These are phyloP conservation scores for Mustela lutreola DNA, from an alignment of 2,113 vertebrate genomes.

Conservation along the genomic window DNA sequence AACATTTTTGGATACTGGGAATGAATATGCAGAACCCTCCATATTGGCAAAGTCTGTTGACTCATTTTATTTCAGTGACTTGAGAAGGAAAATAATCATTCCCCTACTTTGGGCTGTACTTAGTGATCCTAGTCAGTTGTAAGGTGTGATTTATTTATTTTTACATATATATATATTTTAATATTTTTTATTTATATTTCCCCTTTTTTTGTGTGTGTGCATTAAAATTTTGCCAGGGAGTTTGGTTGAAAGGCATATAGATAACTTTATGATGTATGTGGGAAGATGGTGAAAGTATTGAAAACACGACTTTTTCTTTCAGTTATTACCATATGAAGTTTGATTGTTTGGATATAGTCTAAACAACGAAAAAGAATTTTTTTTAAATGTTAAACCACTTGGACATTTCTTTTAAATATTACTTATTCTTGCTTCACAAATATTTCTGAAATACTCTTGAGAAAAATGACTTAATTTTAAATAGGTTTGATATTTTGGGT, in stretches of 20 bases:
- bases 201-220: not conserved
- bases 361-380: not conserved
- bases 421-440: constrained; percentile 23
- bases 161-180: no score
- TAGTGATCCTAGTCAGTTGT: constrained; percentile 10
- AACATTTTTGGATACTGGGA: not conserved
- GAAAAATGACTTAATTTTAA: constrained; percentile 53
- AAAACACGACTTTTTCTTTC: constrained; percentile 39
- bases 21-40: not conserved
- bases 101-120: not conserved
- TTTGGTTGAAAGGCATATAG: constrained; percentile 14
- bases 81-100: not conserved
- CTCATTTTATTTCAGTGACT: constrained; percentile 48
- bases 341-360: not conserved
- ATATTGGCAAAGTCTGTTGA: not conserved
- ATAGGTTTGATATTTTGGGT: not conserved
- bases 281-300: not conserved
- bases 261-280: not conserved
- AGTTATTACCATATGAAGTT: not conserved
- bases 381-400: not conserved
- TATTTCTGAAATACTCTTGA: constrained; percentile 56
- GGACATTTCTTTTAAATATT: constrained; percentile 11
- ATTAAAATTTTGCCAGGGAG: constrained; percentile 28
- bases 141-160: not conserved
- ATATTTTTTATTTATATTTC: not conserved